Base-by-base conservation (phyloP, 2,113 vertebrate genomes). In the Alethe diademata region DNA sequence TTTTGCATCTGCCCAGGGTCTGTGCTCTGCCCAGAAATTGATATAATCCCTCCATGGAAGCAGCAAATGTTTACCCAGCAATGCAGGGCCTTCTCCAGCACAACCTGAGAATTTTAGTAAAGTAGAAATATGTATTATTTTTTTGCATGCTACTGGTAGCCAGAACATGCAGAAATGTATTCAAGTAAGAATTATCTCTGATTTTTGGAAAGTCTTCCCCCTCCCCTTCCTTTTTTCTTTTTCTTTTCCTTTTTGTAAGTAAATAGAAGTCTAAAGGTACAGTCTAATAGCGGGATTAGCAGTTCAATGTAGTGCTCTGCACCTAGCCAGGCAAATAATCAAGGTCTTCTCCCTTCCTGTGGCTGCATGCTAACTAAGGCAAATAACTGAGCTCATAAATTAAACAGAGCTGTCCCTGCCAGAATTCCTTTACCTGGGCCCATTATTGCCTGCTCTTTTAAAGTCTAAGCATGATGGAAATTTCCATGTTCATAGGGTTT, bases 301-400 rank as follows among this genome's bases (percentile, higher is more conserved):
- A 58, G 72, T 51, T 88, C 65, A 47, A 0, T 17, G 24, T 42
- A 84, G 51, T 43, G 36, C 54, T 83, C 42, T 66, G 76, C 38
- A 86, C 36, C 29, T 80, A 80, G 54, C 65, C 12, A 51, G 23
- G 42, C 76, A 92, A 86, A 81, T 92, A 92, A 92, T 92, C 58
- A 69, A 89, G 67, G 50, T 78, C 65, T 61, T 42, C 69, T 95
- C 76, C 47, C 38, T 70, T 83, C 42, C 69, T 67, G 51, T 56
- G 66, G 47, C 75, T 81, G 57, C 51, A 22, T 43, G 56, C 65
- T 94, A 92, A 82, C 48, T 31, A 89, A 86, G 61, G 73, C 86
- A 96, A 95, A 84, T 76, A 91, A 73, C 42, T 0, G 19, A 86
- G 56, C 90, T 91, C 80, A 84, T 88, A 89, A 91, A 92, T 88